A percentile compares a stretch with the other conserved stretches of the same genome.
phyloP scores from a whole-genome alignment of 2,797 vertebrate genomes.

The Cyprinodon diabolis region DNA sequence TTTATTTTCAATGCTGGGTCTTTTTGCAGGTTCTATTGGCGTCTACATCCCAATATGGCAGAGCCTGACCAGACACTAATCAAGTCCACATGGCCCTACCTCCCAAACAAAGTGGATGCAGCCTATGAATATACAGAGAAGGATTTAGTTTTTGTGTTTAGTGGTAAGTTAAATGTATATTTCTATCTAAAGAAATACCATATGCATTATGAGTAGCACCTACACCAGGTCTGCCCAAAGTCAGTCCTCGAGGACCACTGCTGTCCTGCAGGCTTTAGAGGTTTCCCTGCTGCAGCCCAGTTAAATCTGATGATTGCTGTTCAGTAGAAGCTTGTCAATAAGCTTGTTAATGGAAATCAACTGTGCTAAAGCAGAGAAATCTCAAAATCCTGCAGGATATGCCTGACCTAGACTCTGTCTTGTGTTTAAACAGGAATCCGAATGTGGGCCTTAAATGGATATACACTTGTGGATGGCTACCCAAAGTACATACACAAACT shows the following conservation, averaged over 20 bases:
- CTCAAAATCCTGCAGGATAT: too few species aligned
- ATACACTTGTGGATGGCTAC: slow-evolving; percentile 88
- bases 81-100: slow-evolving; percentile 91
- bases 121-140: slow-evolving; percentile 90
- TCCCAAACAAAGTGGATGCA: slow-evolving; percentile 92
- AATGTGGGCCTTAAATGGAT: slow-evolving; percentile 95
- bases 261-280: too few species aligned
- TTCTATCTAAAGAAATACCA: neutral
- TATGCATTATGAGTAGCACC: neutral
- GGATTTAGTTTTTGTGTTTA: slow-evolving; percentile 83
- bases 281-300: too few species aligned
- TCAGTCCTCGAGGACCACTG: too few species aligned
- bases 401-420: neutral
- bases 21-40: slow-evolving; percentile 91
- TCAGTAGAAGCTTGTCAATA: too few species aligned
- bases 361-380: too few species aligned
- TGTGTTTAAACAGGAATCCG: slow-evolving; percentile 83
- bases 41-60: slow-evolving; percentile 89
- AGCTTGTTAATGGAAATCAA: too few species aligned
- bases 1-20: neutral
- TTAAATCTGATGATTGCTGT: too few species aligned
- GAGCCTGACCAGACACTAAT: slow-evolving; percentile 87
- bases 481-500: slow-evolving; percentile 93
- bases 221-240: too few species aligned
- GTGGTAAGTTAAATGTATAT: slow-evolving; percentile 67